Evolutionary conservation across 1,140 invertebrate species (phyloP), one percentile per base, ranked within the genome.

Genomic region (Cotesia glomerata): DNA sequence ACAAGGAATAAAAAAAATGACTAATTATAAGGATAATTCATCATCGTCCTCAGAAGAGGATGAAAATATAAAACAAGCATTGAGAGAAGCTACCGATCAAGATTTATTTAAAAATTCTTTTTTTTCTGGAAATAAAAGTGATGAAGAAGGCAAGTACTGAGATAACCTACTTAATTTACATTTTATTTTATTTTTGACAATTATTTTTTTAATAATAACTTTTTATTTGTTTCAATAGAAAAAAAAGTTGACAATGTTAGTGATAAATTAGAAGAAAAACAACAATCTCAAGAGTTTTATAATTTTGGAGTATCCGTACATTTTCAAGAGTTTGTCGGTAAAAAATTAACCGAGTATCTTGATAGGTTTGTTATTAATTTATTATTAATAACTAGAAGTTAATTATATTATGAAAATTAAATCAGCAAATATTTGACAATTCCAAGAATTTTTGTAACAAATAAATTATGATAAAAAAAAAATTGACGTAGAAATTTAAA

Each of bases 241-340:
- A 9, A 34, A 59, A 59, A 34, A 59, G 3, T 9, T 3, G 3
- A 5, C 5, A n/a, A 14, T n/a, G 8, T 36, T 63, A 3, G 4
- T 61, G 1, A 63, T 13, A 63, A 35, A 14, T 14, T 65, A 51
- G 36, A 64, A 32, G 9, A 5, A 73, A 64, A 3, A 69, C 59
- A 36, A 36, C 51, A 11, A 54, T 59, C 11, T 32, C 54, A 82
- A 8, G 14, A 73, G 13, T 82, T 78, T 69, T 36, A 72, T 8
- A 81, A 75, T 67, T 77, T 80, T 76, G 78, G 77, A 67, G 75
- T 81, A 5, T 74, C 74, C 0, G 11, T 74, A 34, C 54, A 70
- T 11, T 83, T 79, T 49, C 77, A 79, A 56, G 67, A 72, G 69
- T 82, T 74, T 75, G 76, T 84, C 13, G 81, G 80, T 3, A 80